These are phyloP conservation scores for Pyrochroa serraticornis DNA, from an alignment of 2,888 invertebrate genomes.

Conservation along the genomic window DNA sequence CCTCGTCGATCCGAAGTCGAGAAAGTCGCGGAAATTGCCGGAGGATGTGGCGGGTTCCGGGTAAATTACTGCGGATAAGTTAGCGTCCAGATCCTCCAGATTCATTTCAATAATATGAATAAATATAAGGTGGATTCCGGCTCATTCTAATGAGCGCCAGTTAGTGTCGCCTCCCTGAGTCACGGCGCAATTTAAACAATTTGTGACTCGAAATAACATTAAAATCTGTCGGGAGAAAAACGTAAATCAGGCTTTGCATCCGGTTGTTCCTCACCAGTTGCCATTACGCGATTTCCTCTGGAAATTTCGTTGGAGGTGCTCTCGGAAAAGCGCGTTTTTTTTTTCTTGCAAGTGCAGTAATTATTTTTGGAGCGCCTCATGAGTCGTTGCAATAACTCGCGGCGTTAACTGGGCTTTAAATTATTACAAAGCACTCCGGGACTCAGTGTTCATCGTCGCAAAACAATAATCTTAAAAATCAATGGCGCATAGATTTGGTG, in stretches of 20 bases:
- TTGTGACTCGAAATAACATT: slow-evolving; percentile 63
- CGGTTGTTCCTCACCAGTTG: slow-evolving; percentile 46
- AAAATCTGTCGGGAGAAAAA: slow-evolving; percentile 60
- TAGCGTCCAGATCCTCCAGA: slow-evolving; percentile 44
- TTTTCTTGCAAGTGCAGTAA: not conserved
- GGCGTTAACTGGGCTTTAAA: slow-evolving; percentile 15
- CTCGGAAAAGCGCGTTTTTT: too few relatives aligned
- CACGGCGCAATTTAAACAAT: slow-evolving; percentile 63
- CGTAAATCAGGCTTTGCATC: slow-evolving; percentile 61
- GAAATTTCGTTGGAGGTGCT: slow-evolving; percentile 14
- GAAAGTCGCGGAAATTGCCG: not conserved
- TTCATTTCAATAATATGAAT: slow-evolving; percentile 61
- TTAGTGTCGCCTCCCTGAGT: slow-evolving; percentile 60
- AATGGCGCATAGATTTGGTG: slow-evolving; percentile 43
- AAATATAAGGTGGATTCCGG: slow-evolving; percentile 58
- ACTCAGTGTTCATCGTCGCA: slow-evolving; percentile 44
- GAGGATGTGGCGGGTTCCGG: slow-evolving; percentile 18
- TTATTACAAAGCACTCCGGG: slow-evolving; percentile 19
- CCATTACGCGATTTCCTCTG: slow-evolving; percentile 33
- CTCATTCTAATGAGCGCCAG: slow-evolving; percentile 59
- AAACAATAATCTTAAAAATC: slow-evolving; percentile 49
- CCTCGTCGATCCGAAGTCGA: too few relatives aligned
- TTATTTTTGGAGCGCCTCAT: too few relatives aligned
- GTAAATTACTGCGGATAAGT: slow-evolving; percentile 36
- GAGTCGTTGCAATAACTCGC: not conserved